phyloP scores from a whole-genome alignment of 2,113 vertebrate genomes.

The Marmota flaviventris region DNA sequence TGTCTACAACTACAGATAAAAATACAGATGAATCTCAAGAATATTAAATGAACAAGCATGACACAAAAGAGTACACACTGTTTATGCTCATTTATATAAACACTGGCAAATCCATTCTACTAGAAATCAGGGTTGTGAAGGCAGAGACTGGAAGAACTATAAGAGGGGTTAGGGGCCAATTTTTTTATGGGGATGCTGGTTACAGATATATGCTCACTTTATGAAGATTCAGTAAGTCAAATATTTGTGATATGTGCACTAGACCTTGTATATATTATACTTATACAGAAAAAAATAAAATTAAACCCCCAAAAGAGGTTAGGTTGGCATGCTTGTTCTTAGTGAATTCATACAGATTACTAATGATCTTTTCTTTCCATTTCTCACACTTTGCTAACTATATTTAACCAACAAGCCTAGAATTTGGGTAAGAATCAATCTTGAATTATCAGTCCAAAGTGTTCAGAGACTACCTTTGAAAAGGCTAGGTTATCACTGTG shows the following conservation, averaged over 20 bases:
- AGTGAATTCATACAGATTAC: neutral
- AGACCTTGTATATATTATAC: neutral
- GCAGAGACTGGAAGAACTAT: neutral
- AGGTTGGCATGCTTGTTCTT: neutral
- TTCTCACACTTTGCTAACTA: constrained; percentile 21
- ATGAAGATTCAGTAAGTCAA: neutral
- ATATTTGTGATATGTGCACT: neutral
- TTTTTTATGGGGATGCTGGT: neutral
- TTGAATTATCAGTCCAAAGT: neutral
- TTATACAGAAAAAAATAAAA: constrained; percentile 14
- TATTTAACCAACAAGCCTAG: neutral
- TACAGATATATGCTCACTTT: neutral
- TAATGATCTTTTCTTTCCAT: neutral
- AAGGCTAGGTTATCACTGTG: neutral
- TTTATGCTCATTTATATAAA: neutral
- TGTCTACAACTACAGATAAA: neutral
- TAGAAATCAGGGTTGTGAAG: neutral
- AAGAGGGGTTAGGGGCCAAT: neutral
- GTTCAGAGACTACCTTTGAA: neutral
- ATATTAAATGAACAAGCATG: neutral
- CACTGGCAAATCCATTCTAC: neutral
- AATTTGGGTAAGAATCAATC: neutral
- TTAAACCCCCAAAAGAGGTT: neutral
- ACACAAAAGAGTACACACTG: too few species aligned
- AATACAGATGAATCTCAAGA: neutral